Base-by-base conservation (phyloP, 2,888 invertebrate genomes). In the Chelonus formosanus region DNA sequence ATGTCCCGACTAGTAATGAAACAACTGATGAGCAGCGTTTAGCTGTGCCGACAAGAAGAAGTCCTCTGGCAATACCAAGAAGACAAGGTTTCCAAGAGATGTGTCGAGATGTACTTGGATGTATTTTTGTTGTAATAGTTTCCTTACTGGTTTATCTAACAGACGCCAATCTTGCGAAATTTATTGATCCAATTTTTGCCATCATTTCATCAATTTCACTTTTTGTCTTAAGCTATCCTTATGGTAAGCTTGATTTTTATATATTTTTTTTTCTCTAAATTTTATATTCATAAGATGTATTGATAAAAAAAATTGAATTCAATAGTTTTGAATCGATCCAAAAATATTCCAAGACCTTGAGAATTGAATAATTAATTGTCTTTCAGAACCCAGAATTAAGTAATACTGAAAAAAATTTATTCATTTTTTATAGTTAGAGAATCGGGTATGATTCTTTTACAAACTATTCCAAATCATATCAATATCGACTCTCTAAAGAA, bases 381-480 rank as follows among this genome's bases (percentile, higher is more conserved):
- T 20, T 20, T 20, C 20, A 20, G 20, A 20, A 20, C 20, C 20
- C 20, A 20, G 20, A 20, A 20, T 20, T 20, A 20, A 20, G 20
- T 20, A 20, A 20, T 20, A 20, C 20, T 20, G 20, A 20, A 20
- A 20, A 20, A 20, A 20, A 20, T 20, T 20, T 2, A 20, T 20
- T 20, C 2, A 20, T 20, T 71, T 69, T 74, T 84, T 84, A 48
- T 85, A 96, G 95, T 96, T 89, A 93, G 93, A 74, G 93, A 96
- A 82, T 94, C 96, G 7, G 92, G 95, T 3, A 85, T 94, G 63
- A 95, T 97, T 76, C 87, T 97, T 0, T 87, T 97, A 31, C 96
- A 97, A 85, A 97, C 96, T 1, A 96, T 97, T 67, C 97, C 97
- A 0, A 93, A 91, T 74, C 92, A 95, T 8, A 91, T 97, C 70